A percentile compares a stretch with the other conserved stretches of the same genome.
Evolutionary conservation across 2,888 invertebrate species (phyloP).

Genomic region (Lasioglossum malachurum): DNA sequence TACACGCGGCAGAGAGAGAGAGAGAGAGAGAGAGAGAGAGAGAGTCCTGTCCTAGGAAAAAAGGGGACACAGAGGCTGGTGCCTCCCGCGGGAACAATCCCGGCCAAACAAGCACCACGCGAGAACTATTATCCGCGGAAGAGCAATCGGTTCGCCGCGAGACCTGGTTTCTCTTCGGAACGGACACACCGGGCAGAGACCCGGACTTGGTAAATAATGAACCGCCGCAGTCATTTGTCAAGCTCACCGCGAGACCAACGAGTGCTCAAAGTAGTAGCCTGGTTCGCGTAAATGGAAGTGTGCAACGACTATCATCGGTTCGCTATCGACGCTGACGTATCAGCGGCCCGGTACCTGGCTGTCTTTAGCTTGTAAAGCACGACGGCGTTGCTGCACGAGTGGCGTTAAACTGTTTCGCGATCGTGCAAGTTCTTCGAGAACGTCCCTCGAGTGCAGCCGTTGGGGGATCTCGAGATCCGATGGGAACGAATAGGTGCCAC

Average conservation of each 20-base stretch:
- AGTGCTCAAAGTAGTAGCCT: conserved; percentile 58
- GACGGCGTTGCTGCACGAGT: background rate
- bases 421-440: background rate
- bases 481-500: background rate
- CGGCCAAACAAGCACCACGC: conserved; percentile 49
- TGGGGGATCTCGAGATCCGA: background rate
- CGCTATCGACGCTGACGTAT: background rate
- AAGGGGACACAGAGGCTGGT: background rate
- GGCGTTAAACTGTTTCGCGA: background rate
- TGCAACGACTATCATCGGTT: conserved; percentile 28
- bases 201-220: conserved; percentile 67
- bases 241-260: conserved; percentile 59
- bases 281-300: conserved; percentile 60
- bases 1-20: conserved; percentile 11
- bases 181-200: conserved; percentile 54
- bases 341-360: background rate
- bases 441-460: background rate
- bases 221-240: conserved; percentile 68
- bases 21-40: background rate
- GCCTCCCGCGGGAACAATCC: conserved; percentile 60
- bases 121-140: conserved; percentile 63
- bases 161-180: conserved; percentile 56
- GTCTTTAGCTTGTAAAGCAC: background rate
- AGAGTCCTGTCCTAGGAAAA: background rate
- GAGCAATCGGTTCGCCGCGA: conserved; percentile 57